Evolutionary conservation across 2,797 vertebrate genomes (phyloP).

Genomic region (Pantherophis alleghaniensis): DNA sequence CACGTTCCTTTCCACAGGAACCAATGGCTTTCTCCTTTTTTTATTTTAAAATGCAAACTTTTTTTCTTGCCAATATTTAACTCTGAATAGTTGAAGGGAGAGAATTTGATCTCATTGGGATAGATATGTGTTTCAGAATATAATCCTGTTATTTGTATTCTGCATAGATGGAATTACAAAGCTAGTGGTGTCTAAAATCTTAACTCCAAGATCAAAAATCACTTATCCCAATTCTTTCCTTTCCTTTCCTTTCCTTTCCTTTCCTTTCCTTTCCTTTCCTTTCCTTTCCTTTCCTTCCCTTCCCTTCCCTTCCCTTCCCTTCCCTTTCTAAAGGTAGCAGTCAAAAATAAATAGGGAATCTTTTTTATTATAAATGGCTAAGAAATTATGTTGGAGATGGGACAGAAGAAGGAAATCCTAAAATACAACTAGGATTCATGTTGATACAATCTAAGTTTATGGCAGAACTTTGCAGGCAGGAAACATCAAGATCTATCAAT

Average conservation of each 20-base stretch:
- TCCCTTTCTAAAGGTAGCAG: not conserved
- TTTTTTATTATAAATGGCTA: not conserved
- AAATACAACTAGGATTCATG: not conserved
- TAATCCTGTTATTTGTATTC: constrained; percentile 12
- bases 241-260: not conserved
- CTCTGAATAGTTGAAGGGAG: not conserved
- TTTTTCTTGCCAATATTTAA: constrained; percentile 1
- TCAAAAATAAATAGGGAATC: not conserved
- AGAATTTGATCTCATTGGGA: constrained; percentile 3
- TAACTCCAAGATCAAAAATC: not conserved
- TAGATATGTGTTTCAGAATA: not conserved
- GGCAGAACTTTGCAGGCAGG: not conserved
- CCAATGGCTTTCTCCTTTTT: not conserved
- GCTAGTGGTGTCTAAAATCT: not conserved
- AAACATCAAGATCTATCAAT: not conserved
- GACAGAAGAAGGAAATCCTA: not conserved
- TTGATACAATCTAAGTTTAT: not conserved
- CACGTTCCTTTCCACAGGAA: not conserved
- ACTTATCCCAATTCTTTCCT: not conserved
- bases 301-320: no score
- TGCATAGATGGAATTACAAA: not conserved
- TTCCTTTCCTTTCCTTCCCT: not conserved
- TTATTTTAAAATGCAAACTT: not conserved
- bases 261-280: no score
- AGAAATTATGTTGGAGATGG: not conserved